These are phyloP conservation scores for Cotesia vestalis DNA, from an alignment of 1,140 invertebrate species.

Conservation along the genomic window DNA sequence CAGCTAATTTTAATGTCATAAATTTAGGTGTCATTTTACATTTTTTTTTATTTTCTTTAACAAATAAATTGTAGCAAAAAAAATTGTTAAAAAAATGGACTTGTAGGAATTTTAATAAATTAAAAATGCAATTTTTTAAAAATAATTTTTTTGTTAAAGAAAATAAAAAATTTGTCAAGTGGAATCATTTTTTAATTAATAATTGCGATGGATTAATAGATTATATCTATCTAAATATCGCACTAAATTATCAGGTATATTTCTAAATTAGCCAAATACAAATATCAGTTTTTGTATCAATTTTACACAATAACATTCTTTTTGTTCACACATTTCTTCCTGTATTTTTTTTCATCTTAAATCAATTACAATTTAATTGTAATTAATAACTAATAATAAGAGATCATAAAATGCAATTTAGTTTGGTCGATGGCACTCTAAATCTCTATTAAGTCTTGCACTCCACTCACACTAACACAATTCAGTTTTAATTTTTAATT, in stretches of 20 bases:
- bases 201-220: background rate
- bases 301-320: too few relatives aligned
- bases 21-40: too few relatives aligned
- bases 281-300: background rate
- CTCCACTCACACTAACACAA: constrained; percentile 17
- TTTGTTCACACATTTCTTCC: too few relatives aligned
- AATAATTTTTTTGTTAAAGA: too few relatives aligned
- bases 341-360: background rate
- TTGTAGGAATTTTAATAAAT: too few relatives aligned
- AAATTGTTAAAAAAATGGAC: too few relatives aligned
- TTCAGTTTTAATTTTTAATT: background rate
- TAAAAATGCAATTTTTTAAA: too few relatives aligned
- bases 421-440: constrained; percentile 21
- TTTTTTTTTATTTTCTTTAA: too few relatives aligned
- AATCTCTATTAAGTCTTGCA: constrained; percentile 18
- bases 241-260: constrained; percentile 8
- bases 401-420: constrained; percentile 16
- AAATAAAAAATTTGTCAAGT: too few relatives aligned
- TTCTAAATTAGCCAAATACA: constrained; percentile 3
- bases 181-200: background rate
- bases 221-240: constrained; percentile 7
- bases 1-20: too few relatives aligned
- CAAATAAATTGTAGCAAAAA: too few relatives aligned
- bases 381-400: background rate
- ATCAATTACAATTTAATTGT: background rate